These are phyloP conservation scores for Chelon labrosus DNA, from an alignment of 2,797 vertebrate species.

Conservation along the genomic window DNA sequence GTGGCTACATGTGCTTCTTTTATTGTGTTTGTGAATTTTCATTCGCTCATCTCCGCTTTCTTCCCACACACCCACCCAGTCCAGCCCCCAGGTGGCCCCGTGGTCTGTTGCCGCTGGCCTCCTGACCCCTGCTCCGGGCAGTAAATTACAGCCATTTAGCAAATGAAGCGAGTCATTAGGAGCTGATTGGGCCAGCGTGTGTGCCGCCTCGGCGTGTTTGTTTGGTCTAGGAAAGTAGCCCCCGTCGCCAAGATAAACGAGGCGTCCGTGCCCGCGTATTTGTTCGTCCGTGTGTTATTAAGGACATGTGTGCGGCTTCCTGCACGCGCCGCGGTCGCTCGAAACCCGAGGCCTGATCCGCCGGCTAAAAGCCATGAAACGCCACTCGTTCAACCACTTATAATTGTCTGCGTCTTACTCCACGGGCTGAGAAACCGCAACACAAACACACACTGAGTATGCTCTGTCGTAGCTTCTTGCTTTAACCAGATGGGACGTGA, in stretches of 20 bases:
- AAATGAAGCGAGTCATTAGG: conserved; percentile 80
- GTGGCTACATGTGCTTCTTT: not conserved
- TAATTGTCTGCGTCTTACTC: conserved; percentile 27
- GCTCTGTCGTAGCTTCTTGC: conserved; percentile 1
- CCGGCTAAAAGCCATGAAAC: conserved; percentile 27
- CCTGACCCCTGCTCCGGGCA: conserved; percentile 73
- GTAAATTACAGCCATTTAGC: conserved; percentile 81
- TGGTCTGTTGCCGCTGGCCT: conserved; percentile 73
- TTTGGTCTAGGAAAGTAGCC: conserved; percentile 59
- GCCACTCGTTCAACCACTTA: conserved; percentile 5
- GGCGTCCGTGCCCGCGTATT: conserved; percentile 20
- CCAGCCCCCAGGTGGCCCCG: conserved; percentile 42
- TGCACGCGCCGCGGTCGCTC: conserved; percentile 8
- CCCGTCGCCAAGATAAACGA: conserved; percentile 61
- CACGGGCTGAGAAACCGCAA: not conserved
- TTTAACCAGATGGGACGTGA: not conserved
- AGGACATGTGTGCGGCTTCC: conserved; percentile 17
- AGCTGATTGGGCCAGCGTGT: conserved; percentile 66
- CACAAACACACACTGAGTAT: conserved; percentile 5
- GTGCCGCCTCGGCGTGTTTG: conserved; percentile 56
- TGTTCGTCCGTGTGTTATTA: conserved; percentile 9
- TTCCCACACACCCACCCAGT: conserved; percentile 17
- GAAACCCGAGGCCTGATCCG: not conserved
- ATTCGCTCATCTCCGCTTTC: conserved; percentile 4
- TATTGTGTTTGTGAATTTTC: conserved; percentile 22